Evolutionary conservation across 2,113 vertebrate species (phyloP).

Genomic region (Epinephelus fuscoguttatus): DNA sequence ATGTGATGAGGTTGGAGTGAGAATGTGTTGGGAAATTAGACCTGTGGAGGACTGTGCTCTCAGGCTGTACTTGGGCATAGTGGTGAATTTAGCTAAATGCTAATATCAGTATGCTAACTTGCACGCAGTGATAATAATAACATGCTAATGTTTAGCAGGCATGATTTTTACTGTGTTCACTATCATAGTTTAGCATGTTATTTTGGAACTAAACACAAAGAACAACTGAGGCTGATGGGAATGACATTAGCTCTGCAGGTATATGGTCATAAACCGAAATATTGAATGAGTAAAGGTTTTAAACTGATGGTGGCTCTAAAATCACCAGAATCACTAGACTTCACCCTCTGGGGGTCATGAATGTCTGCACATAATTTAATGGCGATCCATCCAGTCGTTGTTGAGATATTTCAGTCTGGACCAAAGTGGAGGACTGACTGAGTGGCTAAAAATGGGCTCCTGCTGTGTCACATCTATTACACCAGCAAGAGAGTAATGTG

Average conservation of each 20-base stretch:
- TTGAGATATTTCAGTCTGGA: conserved; percentile 3
- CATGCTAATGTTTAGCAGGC: not conserved
- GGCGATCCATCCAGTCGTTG: not conserved
- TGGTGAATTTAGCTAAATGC: not conserved
- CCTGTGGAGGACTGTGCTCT: not conserved
- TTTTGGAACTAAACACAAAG: not conserved
- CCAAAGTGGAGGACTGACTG: not conserved
- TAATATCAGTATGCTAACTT: not conserved
- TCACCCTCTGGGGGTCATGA: not conserved
- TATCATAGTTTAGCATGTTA: not conserved
- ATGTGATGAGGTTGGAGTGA: no score
- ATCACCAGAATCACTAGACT: no score
- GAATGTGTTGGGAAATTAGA: no score
- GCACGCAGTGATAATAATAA: not conserved
- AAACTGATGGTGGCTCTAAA: not conserved
- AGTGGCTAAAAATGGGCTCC: conserved; percentile 19
- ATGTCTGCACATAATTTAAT: not conserved
- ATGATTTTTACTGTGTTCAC: not conserved
- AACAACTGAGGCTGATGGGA: not conserved
- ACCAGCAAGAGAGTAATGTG: conserved; percentile 13
- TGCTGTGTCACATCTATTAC: conserved; percentile 29
- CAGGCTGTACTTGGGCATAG: not conserved
- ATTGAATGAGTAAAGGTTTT: not conserved
- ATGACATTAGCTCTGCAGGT: not conserved
- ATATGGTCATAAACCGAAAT: not conserved